Conservation (phyloP, 2,113 vertebrate genomes). For the Festucalex cinctus region DNA sequence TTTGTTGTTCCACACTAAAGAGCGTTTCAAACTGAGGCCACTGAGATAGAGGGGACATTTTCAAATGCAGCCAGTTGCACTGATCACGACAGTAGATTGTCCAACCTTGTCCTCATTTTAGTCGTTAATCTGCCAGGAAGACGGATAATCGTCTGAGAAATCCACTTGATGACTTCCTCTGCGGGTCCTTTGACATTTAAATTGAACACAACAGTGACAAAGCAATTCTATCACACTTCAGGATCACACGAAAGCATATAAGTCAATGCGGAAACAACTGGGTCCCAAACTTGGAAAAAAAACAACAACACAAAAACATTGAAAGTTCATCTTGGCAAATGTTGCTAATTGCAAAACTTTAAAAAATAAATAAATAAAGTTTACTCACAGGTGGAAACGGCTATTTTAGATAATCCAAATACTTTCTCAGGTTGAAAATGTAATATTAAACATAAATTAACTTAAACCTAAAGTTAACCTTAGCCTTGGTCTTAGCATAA, state of each 20-base stretch:
- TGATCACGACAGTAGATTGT: conserved; percentile 20
- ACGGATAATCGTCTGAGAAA: conserved; percentile 7
- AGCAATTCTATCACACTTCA: neutral
- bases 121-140: conserved; percentile 17
- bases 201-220: neutral
- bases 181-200: neutral
- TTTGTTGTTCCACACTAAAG: no score
- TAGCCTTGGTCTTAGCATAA: no score
- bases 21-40: neutral
- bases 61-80: conserved; percentile 10
- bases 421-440: no score
- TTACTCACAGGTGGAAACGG: neutral
- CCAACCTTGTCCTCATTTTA: conserved; percentile 16
- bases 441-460: no score
- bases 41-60: neutral
- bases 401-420: no score
- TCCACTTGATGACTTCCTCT: conserved; percentile 8
- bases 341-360: no score
- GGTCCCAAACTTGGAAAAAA: neutral
- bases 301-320: no score
- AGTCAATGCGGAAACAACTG: neutral
- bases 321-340: neutral
- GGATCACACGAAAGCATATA: neutral
- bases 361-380: neutral
- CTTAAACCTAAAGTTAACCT: no score